Percentiles rank a stretch among this genome's conserved stretches.
Conservation (phyloP, 2,888 invertebrate species). For the Pollenia angustigena region DNA sequence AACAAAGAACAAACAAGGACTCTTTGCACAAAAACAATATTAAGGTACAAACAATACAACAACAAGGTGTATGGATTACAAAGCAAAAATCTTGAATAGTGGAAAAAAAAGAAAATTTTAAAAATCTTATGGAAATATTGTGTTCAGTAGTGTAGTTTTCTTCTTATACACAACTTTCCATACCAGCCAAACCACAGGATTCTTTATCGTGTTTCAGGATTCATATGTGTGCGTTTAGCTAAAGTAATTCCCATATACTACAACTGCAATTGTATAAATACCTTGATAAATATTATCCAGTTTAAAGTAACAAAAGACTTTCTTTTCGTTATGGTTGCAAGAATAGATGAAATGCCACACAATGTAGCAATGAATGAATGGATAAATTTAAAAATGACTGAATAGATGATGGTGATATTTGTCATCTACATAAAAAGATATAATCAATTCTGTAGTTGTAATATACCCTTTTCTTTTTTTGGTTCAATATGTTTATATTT, state of each 20-base stretch:
- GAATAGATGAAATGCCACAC: conserved; percentile 23
- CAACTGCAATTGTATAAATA: conserved; percentile 51
- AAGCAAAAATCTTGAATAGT: conserved; percentile 25
- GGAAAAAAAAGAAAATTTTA: conserved; percentile 3
- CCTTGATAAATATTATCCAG: conserved; percentile 63
- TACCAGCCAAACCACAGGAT: conserved; percentile 62
- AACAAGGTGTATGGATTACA: conserved; percentile 43
- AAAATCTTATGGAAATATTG: conserved; percentile 66
- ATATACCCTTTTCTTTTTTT: conserved; percentile 53
- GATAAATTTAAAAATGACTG: conserved; percentile 45
- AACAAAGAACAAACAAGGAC: conserved; percentile 47
- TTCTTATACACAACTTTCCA: too few species aligned
- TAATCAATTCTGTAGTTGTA: conserved; percentile 51
- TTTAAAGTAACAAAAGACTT: conserved; percentile 71
- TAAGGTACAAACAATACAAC: conserved; percentile 20
- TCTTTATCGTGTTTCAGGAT: conserved; percentile 39
- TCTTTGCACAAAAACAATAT: conserved; percentile 26
- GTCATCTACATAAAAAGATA: conserved; percentile 72
- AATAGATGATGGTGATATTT: conserved; percentile 71
- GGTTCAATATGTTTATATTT: conserved; percentile 65
- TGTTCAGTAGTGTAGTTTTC: conserved; percentile 58
- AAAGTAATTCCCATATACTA: conserved; percentile 4
- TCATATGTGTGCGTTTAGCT: conserved; percentile 41
- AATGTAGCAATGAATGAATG: conserved; percentile 28
- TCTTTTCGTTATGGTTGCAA: conserved; percentile 53